Percentiles rank a stretch among this genome's conserved stretches.
Evolutionary conservation across 2,888 invertebrate species (phyloP).

Genomic region (Homarus gammarus): DNA sequence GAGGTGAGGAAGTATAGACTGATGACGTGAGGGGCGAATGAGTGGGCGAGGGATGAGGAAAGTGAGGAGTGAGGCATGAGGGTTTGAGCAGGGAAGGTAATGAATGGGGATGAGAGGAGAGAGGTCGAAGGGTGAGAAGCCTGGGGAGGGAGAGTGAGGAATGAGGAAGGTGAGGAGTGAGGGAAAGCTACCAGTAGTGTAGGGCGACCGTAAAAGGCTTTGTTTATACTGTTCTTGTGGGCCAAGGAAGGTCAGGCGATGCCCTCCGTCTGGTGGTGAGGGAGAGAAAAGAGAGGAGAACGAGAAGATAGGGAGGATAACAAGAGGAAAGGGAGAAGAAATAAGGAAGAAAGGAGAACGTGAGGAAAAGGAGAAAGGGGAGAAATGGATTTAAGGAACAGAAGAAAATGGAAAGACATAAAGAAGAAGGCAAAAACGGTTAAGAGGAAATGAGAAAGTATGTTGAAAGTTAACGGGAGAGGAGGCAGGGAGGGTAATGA

Average conservation of each 20-base stretch:
- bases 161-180: neutral
- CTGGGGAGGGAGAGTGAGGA: neutral
- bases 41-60: neutral
- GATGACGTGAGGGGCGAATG: neutral
- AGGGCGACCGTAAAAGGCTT: neutral
- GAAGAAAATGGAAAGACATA: neutral
- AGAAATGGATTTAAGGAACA: neutral
- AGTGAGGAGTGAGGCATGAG: too few relatives aligned
- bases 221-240: neutral
- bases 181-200: neutral
- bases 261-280: neutral
- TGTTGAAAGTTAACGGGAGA: neutral
- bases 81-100: neutral
- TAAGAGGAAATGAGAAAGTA: neutral
- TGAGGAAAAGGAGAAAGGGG: neutral
- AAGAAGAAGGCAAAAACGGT: neutral
- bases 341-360: neutral
- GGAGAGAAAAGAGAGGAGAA: too few relatives aligned
- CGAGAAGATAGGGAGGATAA: neutral
- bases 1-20: neutral
- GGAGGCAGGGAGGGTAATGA: too few relatives aligned
- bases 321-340: neutral
- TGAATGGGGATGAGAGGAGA: conserved; percentile 1
- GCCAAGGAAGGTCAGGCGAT: neutral
- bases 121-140: neutral